A percentile compares a stretch with the other conserved stretches of the same genome.
These are phyloP conservation scores for Podarcis raffonei DNA, from an alignment of 2,113 vertebrate species.

Conservation along the genomic window DNA sequence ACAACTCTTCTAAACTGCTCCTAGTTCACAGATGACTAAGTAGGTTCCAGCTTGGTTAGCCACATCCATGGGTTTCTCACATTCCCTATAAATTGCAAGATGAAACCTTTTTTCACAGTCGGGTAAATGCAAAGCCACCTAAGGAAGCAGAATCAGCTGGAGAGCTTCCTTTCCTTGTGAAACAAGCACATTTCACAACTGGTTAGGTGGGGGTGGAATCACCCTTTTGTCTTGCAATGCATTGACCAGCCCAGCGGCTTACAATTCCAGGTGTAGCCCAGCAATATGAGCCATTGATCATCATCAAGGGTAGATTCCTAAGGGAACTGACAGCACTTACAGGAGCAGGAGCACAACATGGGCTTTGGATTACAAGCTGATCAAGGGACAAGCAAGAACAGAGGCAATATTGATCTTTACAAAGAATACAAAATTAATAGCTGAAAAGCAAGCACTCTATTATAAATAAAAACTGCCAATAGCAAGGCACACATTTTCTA, in stretches of 20 bases:
- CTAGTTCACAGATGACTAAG: no score
- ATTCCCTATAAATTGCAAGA: not conserved
- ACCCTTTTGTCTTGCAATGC: not conserved
- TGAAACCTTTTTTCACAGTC: not conserved
- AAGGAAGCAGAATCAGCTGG: not conserved
- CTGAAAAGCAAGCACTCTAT: not conserved
- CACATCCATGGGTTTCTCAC: not conserved
- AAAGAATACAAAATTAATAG: slow-evolving; percentile 6
- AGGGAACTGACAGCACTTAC: slow-evolving; percentile 49
- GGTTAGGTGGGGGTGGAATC: not conserved
- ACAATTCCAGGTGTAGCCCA: slow-evolving; percentile 24
- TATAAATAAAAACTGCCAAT: not conserved
- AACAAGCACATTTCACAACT: no score
- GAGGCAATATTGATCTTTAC: not conserved
- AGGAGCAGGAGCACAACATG: slow-evolving; percentile 46
- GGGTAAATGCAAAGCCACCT: not conserved
- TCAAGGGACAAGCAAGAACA: slow-evolving; percentile 8
- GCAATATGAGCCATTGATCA: slow-evolving; percentile 64
- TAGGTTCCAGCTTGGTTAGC: not conserved
- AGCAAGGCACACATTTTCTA: not conserved
- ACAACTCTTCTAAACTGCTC: not conserved
- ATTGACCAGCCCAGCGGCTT: slow-evolving; percentile 16
- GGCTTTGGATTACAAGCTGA: accelerated
- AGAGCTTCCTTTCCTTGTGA: not conserved
- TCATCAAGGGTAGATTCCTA: slow-evolving; percentile 42